phyloP scores from a whole-genome alignment of 2,797 vertebrate genomes.

The Acropternis orthonyx region DNA sequence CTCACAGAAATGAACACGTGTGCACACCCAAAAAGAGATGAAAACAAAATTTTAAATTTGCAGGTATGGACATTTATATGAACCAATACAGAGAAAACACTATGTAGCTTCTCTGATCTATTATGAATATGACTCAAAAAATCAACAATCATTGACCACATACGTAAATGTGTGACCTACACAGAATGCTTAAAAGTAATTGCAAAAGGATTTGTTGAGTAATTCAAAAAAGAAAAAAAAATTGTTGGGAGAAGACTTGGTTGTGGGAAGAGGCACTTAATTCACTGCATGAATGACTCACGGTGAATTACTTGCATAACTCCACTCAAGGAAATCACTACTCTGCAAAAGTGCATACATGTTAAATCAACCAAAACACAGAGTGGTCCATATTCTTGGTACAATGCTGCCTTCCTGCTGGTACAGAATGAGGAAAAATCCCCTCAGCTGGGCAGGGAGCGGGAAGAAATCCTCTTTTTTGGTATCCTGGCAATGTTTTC shows the following conservation, averaged over 20 bases:
- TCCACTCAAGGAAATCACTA: slow-evolving; percentile 37
- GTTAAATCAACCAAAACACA: slow-evolving; percentile 61
- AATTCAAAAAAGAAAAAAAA: background rate
- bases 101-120: background rate
- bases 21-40: background rate
- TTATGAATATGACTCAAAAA: background rate
- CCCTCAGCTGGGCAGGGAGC: background rate
- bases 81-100: background rate
- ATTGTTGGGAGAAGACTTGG: slow-evolving; percentile 33
- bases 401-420: background rate
- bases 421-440: background rate
- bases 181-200: slow-evolving; percentile 30
- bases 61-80: background rate
- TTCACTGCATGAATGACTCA: slow-evolving; percentile 63
- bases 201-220: slow-evolving; percentile 50
- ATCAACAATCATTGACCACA: background rate
- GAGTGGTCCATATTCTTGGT: background rate
- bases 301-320: slow-evolving; percentile 55
- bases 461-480: background rate
- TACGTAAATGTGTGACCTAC: background rate
- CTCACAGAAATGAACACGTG: background rate
- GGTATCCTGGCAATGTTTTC: background rate
- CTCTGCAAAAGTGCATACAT: slow-evolving; percentile 37
- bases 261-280: slow-evolving; percentile 58
- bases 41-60: background rate